These are phyloP conservation scores for Callimorpha dominula DNA, from an alignment of 2,888 invertebrate genomes.

Conservation along the genomic window DNA sequence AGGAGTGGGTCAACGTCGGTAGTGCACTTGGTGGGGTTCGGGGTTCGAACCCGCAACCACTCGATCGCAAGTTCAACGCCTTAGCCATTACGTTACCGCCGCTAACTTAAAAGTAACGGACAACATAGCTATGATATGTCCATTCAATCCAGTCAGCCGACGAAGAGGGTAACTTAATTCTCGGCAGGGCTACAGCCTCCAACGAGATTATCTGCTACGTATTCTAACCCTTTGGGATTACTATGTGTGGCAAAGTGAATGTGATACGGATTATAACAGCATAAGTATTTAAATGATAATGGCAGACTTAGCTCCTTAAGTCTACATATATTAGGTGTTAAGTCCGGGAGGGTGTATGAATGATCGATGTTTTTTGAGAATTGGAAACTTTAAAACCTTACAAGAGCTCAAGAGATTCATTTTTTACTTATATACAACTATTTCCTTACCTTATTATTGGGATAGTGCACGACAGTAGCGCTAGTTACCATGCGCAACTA, in stretches of 20 bases:
- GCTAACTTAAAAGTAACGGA: not conserved
- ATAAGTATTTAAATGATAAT: not conserved
- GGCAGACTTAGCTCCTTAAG: not conserved
- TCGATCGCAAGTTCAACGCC: too few species aligned
- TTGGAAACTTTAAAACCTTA: too few species aligned
- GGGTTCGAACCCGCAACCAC: too few species aligned
- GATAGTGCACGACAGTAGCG: too few species aligned
- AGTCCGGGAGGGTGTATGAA: not conserved
- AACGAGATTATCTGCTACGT: constrained; percentile 42
- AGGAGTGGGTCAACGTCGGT: too few species aligned
- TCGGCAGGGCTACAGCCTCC: constrained; percentile 26
- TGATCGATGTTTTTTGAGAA: too few species aligned
- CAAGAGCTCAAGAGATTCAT: too few species aligned
- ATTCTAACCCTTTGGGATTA: constrained; percentile 20
- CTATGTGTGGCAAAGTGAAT: constrained; percentile 1
- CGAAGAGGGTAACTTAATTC: constrained; percentile 34
- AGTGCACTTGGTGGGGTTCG: too few species aligned
- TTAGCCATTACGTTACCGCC: too few species aligned
- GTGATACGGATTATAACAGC: not conserved
- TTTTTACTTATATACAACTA: too few species aligned
- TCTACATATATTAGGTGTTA: not conserved
- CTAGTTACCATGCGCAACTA: too few species aligned
- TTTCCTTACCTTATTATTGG: too few species aligned
- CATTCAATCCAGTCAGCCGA: not conserved
- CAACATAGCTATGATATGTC: not conserved